Evolutionary conservation across 2,888 invertebrate genomes (phyloP).

Genomic region (Pimpla rufipes): DNA sequence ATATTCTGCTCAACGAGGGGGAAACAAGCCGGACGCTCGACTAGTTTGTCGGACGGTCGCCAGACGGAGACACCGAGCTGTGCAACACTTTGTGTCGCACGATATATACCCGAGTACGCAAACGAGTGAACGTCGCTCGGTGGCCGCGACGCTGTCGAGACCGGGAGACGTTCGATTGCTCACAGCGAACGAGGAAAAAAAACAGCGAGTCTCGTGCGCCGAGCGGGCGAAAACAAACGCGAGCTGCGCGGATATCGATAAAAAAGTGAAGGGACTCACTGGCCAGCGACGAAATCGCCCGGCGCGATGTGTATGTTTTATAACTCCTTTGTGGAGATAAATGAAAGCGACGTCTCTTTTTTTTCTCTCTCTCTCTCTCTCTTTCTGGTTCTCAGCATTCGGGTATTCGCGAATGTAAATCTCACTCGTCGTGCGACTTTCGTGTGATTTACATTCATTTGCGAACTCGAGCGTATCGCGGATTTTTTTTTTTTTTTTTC

Average conservation of each 20-base stretch:
- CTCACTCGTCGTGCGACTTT: background rate
- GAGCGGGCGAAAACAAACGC: slow-evolving; percentile 12
- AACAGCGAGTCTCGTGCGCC: slow-evolving; percentile 3
- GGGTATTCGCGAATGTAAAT: background rate
- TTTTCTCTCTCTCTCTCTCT: too few relatives aligned
- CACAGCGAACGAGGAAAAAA: slow-evolving; percentile 15
- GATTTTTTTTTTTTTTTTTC: too few relatives aligned
- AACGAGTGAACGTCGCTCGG: background rate
- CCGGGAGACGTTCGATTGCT: background rate
- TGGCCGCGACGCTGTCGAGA: background rate
- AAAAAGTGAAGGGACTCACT: slow-evolving; percentile 41
- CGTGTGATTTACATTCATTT: background rate
- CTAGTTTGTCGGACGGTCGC: slow-evolving; percentile 75
- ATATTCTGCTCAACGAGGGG: slow-evolving; percentile 21
- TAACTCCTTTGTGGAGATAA: slow-evolving; percentile 21
- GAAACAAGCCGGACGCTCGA: slow-evolving; percentile 30
- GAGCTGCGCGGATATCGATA: background rate
- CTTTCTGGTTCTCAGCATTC: too few relatives aligned
- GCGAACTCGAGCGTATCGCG: too few relatives aligned
- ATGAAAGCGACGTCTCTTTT: slow-evolving; percentile 29
- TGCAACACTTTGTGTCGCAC: slow-evolving; percentile 29
- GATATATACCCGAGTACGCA: background rate
- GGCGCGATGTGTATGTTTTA: slow-evolving; percentile 8
- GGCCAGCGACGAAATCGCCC: slow-evolving; percentile 16
- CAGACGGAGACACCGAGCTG: slow-evolving; percentile 81